Evolutionary conservation across 2,797 vertebrate species (phyloP).

Genomic region (Microchirus variegatus): DNA sequence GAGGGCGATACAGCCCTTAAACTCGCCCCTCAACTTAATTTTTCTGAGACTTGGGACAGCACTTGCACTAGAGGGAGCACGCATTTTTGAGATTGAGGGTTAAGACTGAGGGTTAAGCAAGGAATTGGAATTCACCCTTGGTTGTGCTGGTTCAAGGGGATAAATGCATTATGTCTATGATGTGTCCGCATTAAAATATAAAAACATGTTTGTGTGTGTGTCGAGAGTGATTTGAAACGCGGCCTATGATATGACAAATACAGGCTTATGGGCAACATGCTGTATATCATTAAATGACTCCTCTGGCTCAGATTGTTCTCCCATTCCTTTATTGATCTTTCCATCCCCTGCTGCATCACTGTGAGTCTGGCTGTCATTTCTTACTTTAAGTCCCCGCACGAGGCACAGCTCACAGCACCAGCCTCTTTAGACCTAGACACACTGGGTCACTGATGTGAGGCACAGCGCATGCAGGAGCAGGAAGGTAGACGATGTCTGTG

Average conservation of each 20-base stretch:
- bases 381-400: constrained; percentile 23
- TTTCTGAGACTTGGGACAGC: too few relatives aligned
- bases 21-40: too few relatives aligned
- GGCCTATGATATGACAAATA: constrained; percentile 13
- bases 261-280: constrained; percentile 25
- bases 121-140: too few relatives aligned
- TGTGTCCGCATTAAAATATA: too few relatives aligned
- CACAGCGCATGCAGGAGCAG: constrained; percentile 10
- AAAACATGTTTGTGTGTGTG: not conserved
- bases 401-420: constrained; percentile 33
- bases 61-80: too few relatives aligned
- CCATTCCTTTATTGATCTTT: constrained; percentile 30
- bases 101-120: too few relatives aligned
- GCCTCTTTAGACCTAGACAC: constrained; percentile 15
- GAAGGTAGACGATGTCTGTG: not conserved
- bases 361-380: constrained; percentile 19
- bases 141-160: too few relatives aligned
- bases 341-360: not conserved
- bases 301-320: constrained; percentile 32
- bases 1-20: too few relatives aligned
- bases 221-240: constrained; percentile 15
- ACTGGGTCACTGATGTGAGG: constrained; percentile 23
- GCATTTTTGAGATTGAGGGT: too few relatives aligned
- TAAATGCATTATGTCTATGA: too few relatives aligned
- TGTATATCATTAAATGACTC: constrained; percentile 31